Conservation (phyloP, 2,797 vertebrate genomes). For the Dipus sagitta region DNA sequence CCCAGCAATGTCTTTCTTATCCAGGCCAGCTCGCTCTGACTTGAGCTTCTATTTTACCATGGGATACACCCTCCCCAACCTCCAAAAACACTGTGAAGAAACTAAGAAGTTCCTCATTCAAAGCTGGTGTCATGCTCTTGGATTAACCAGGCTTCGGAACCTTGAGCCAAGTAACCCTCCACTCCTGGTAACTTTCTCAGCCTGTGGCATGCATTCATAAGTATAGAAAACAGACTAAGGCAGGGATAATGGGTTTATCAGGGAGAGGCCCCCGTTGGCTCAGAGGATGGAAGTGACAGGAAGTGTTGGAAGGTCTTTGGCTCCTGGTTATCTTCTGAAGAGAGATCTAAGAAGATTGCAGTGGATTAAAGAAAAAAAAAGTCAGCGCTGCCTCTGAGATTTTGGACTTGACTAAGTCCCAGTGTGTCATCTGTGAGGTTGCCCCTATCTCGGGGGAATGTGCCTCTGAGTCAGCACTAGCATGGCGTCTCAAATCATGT, state of each 20-base stretch:
- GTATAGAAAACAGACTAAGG: background rate
- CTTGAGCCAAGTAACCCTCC: background rate
- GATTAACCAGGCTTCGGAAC: background rate
- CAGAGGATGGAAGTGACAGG: background rate
- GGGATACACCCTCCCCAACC: background rate
- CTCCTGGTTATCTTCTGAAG: background rate
- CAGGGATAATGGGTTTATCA: background rate
- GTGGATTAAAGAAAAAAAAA: background rate
- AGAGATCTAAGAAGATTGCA: background rate
- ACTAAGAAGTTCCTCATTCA: background rate
- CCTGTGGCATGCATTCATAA: background rate
- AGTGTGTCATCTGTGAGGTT: background rate
- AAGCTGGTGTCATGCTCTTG: background rate
- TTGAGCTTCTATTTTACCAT: fast-evolving
- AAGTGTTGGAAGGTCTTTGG: background rate
- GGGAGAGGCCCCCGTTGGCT: background rate
- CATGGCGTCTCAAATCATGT: background rate
- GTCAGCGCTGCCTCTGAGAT: background rate
- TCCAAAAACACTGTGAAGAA: too few relatives aligned
- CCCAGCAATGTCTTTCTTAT: background rate
- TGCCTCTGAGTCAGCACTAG: background rate
- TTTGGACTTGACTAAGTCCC: background rate
- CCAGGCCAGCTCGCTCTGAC: background rate
- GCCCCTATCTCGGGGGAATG: background rate
- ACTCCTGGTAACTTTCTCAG: too few relatives aligned